phyloP scores from a whole-genome alignment of 2,113 vertebrate genomes.

The Calyptommatus sinebrachiatus region DNA sequence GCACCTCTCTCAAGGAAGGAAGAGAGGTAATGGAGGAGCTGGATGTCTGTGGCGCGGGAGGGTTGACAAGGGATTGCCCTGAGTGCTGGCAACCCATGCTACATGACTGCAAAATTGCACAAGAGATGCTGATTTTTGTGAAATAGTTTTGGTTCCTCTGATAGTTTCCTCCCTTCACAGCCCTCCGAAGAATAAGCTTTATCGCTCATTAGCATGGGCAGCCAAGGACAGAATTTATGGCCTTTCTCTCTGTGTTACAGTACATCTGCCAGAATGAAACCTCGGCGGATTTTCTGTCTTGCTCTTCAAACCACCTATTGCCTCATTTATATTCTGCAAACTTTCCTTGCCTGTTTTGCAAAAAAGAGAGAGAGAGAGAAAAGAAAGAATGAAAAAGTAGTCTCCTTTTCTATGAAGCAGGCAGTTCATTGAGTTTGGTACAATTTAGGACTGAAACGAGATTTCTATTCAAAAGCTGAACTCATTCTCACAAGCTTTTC shows the following conservation, averaged over 20 bases:
- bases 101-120: no score
- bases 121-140: neutral
- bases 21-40: no score
- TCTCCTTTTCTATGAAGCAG: slow-evolving; percentile 61
- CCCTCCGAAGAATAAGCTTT: slow-evolving; percentile 43
- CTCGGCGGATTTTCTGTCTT: slow-evolving; percentile 63
- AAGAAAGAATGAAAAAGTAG: no score
- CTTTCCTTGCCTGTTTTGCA: slow-evolving; percentile 55
- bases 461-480: slow-evolving; percentile 73
- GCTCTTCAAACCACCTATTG: slow-evolving; percentile 59
- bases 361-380: neutral
- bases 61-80: no score
- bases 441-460: slow-evolving; percentile 66
- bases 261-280: slow-evolving; percentile 68
- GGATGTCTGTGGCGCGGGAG: no score
- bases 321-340: slow-evolving; percentile 77
- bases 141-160: neutral
- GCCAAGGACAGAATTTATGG: slow-evolving; percentile 60
- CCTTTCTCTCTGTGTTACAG: slow-evolving; percentile 68
- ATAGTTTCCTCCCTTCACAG: slow-evolving; percentile 21
- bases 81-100: no score
- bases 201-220: slow-evolving; percentile 55
- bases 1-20: no score
- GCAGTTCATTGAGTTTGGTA: slow-evolving; percentile 74
- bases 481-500: slow-evolving; percentile 74